phyloP scores from a whole-genome alignment of 2,113 vertebrate genomes.

The Macheiramphus alcinus region DNA sequence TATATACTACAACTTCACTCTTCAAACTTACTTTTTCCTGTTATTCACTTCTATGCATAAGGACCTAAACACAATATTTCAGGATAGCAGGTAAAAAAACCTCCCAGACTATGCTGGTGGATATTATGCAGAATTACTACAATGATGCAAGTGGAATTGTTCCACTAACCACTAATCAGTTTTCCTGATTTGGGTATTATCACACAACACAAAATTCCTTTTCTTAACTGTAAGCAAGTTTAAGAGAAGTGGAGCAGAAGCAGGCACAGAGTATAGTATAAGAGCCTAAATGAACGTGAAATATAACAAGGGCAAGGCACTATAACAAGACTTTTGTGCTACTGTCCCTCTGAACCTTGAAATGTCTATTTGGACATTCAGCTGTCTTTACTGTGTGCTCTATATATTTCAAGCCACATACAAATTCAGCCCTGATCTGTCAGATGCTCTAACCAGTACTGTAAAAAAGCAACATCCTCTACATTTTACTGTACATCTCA shows the following conservation, averaged over 20 bases:
- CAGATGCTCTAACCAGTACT: not conserved
- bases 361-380: not conserved
- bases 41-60: not conserved
- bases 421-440: not conserved
- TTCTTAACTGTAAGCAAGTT: not conserved
- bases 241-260: not conserved
- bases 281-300: not conserved
- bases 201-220: not conserved
- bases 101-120: not conserved
- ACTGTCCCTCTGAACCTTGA: not conserved
- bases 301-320: not conserved
- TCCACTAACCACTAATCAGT: not conserved
- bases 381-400: not conserved
- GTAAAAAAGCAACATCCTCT: not conserved
- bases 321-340: not conserved
- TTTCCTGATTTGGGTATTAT: not conserved
- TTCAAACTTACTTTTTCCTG: not conserved
- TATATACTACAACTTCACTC: not conserved
- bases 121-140: not conserved
- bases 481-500: not conserved
- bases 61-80: not conserved
- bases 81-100: not conserved
- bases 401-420: not conserved
- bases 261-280: not conserved
- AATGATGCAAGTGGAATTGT: not conserved